phyloP scores from a whole-genome alignment of 2,113 vertebrate genomes.

The Lepidiolamprologus cunningtoni region DNA sequence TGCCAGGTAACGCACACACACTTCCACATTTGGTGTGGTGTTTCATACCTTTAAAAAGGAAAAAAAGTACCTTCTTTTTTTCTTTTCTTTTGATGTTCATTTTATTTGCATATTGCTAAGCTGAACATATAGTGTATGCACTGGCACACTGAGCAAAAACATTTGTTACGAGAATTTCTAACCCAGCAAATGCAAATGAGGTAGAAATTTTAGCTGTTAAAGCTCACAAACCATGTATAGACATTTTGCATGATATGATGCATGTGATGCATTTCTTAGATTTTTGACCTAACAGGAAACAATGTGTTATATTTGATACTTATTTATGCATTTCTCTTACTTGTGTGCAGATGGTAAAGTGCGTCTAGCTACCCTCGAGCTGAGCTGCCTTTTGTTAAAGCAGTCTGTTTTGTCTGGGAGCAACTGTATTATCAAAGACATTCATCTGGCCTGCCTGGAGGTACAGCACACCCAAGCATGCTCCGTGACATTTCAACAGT shows the following conservation, averaged over 20 bases:
- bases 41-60: background rate
- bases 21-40: background rate
- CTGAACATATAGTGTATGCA: background rate
- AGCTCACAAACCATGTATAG: background rate
- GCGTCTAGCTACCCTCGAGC: constrained; percentile 89
- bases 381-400: constrained; percentile 91
- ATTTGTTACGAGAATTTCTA: background rate
- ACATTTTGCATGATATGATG: background rate
- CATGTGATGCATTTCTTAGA: background rate
- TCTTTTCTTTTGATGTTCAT: background rate
- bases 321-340: background rate
- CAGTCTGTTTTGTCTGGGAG: constrained; percentile 83
- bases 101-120: background rate
- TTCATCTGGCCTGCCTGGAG: constrained; percentile 94
- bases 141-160: background rate
- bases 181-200: background rate
- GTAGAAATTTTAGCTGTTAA: background rate
- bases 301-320: background rate
- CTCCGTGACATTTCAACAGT: background rate
- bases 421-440: constrained; percentile 86
- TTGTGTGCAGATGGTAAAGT: constrained; percentile 83
- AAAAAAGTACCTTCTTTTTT: background rate
- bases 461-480: constrained; percentile 53
- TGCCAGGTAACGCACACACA: constrained; percentile 75
- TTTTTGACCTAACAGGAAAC: background rate